phyloP scores from a whole-genome alignment of 2,113 vertebrate genomes.

The Scolopax mira region DNA sequence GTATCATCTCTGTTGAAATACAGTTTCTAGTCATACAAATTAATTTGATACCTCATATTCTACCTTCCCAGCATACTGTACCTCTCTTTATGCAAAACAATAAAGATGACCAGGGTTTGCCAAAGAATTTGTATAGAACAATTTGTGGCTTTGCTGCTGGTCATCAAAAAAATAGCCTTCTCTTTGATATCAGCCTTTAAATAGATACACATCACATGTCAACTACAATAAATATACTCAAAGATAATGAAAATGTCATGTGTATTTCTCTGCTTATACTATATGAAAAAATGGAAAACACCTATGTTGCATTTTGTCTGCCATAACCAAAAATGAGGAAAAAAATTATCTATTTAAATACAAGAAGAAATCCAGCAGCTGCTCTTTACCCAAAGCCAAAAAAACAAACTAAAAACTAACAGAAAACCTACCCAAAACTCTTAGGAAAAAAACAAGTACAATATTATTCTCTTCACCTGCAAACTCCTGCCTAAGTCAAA shows the following conservation, averaged over 20 bases:
- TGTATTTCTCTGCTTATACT: background rate
- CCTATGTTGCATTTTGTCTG: background rate
- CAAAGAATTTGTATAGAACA: background rate
- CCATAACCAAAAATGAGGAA: background rate
- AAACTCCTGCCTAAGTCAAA: background rate
- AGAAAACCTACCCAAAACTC: background rate
- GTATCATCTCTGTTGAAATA: background rate
- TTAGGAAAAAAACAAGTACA: background rate
- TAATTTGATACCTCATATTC: background rate
- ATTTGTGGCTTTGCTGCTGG: background rate
- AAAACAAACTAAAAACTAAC: background rate
- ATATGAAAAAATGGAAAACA: background rate
- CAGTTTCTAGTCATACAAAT: background rate
- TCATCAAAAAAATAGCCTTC: background rate
- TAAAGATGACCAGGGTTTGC: background rate
- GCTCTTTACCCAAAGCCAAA: constrained; percentile 22
- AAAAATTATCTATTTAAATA: background rate
- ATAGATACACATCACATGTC: background rate
- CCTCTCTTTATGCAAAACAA: background rate
- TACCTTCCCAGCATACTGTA: background rate
- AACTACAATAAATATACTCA: background rate
- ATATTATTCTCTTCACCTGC: background rate
- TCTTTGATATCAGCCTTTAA: background rate
- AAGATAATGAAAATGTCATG: background rate
- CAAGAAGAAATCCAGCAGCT: constrained; percentile 10